Evolutionary conservation across 2,113 vertebrate genomes (phyloP).

Genomic region (Anarhynchus alexandrinus): DNA sequence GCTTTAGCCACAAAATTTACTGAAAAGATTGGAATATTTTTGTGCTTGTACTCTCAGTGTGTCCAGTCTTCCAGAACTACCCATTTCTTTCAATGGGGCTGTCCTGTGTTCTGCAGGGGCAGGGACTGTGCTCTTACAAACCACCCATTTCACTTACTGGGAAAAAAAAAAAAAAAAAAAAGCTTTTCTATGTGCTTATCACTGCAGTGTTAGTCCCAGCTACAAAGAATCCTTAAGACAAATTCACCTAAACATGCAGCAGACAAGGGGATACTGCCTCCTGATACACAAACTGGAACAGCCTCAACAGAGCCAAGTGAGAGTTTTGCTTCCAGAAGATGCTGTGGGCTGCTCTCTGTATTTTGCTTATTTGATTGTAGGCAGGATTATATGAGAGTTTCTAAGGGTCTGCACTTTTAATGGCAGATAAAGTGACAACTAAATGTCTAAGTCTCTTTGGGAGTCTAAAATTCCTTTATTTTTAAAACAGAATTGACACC

Average conservation of each 20-base stretch:
- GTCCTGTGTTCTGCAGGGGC: not conserved
- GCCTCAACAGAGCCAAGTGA: not conserved
- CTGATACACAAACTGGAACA: not conserved
- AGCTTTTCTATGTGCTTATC: not conserved
- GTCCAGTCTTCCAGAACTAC: not conserved
- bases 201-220: not conserved
- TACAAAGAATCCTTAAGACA: not conserved
- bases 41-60: not conserved
- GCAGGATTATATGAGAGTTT: not conserved
- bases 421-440: not conserved
- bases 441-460: not conserved
- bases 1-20: not conserved
- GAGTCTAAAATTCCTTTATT: not conserved
- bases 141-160: not conserved
- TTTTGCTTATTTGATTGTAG: not conserved
- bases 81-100: not conserved
- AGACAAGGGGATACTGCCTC: not conserved
- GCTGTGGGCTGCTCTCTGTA: not conserved
- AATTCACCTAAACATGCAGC: not conserved
- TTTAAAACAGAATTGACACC: not conserved
- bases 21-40: not conserved
- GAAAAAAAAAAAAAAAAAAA: too few relatives aligned
- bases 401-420: not conserved
- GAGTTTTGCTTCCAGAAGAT: not conserved
- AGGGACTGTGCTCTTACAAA: not conserved